phyloP scores from a whole-genome alignment of 2,113 vertebrate genomes.

The Uropsilus gracilis region DNA sequence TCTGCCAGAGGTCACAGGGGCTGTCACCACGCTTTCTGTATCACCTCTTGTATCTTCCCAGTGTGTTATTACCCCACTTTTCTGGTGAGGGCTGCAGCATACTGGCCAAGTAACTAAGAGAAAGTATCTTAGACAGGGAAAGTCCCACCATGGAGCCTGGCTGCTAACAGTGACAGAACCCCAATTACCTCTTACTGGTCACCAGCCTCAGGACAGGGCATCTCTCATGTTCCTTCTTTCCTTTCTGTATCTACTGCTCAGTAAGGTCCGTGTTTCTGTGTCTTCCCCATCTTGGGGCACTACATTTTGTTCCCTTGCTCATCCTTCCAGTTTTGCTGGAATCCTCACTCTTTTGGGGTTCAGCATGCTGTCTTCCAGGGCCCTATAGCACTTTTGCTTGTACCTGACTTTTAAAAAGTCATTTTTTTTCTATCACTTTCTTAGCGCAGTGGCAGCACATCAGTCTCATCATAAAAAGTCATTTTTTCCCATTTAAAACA shows the following conservation, averaged over 20 bases:
- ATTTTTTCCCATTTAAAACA: not conserved
- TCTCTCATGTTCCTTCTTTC: not conserved
- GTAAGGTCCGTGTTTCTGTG: not conserved
- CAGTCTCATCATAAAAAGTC: too few species aligned
- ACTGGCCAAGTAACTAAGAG: not conserved
- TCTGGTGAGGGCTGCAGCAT: not conserved
- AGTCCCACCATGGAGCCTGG: not conserved
- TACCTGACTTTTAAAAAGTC: not conserved
- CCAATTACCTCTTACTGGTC: not conserved
- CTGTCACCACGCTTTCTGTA: rapidly evolving
- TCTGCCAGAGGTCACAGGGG: not conserved
- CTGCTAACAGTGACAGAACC: not conserved
- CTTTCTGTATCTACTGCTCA: too few species aligned
- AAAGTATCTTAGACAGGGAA: not conserved
- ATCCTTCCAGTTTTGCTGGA: not conserved
- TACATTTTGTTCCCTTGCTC: not conserved
- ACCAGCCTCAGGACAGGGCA: not conserved
- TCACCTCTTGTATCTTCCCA: not conserved
- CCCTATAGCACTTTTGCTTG: not conserved
- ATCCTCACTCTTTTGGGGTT: not conserved
- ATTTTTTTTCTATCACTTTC: not conserved
- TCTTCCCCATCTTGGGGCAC: not conserved
- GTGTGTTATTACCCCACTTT: not conserved
- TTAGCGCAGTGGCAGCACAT: not conserved
- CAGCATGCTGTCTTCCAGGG: not conserved